Base-by-base conservation (phyloP, 2,113 vertebrate genomes). In the Colossoma macropomum region DNA sequence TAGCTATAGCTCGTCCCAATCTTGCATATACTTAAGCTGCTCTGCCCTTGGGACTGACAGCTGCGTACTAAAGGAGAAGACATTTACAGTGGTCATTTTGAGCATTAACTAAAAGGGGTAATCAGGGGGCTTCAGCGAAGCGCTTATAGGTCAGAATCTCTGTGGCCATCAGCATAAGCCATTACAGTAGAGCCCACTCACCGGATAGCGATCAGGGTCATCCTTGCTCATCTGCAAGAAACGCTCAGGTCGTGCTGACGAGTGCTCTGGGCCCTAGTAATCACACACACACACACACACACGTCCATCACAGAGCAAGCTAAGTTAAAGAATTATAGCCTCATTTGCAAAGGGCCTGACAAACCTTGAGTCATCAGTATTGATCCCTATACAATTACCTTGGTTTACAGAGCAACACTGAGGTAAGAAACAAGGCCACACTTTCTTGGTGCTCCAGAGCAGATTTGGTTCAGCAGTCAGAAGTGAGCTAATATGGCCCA, bases 151-250 rank as follows among this genome's bases (percentile, higher is more conserved):
- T 70, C 56, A 28, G 59, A 72, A 56, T 80, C 54, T 65, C 81
- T 76, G 65, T 80, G 81, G 65, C 34, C 71, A 80, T 80, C 65
- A 71, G 74, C 62, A 52, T 52, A 60, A 80, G 77, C 59, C 59
- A 38, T 70, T 69, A 59, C 27, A 75, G 13, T 27, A 76, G 75
- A 7, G 83, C 17, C 71, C 54, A 93, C 96, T 92, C 91, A 97
- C 96, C 0, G 96, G 96, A 82, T 96, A 95, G 86, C 96, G 94
- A 0, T 98, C 96, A 0, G 96, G 95, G 87, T 98, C 96, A 1
- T 98, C 97, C 0, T 97, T 97, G 92, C 96, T 97, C 96, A 98
- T 98, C 93, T 98, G 97, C 85, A 98, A 89, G 90, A 98, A 98
- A 41, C 95, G 91, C 84, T 98, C 96, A 0, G 96, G 96, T 81